A percentile compares a stretch with the other conserved stretches of the same genome.
Conservation (phyloP, 2,113 vertebrate genomes). For the Nannospalax galili region DNA sequence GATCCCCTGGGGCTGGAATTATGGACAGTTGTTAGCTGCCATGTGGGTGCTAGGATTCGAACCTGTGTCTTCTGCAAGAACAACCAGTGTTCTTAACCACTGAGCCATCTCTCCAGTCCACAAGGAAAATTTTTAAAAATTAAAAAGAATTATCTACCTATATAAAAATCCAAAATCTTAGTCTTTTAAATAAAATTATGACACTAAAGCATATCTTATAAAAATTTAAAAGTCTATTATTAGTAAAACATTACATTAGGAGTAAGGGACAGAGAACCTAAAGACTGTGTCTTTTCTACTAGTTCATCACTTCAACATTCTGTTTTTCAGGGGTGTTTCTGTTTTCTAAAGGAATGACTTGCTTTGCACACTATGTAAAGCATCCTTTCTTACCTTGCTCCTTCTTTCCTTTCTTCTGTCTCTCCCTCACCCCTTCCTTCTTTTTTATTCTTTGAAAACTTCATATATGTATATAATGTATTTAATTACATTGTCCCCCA, state of each 20-base stretch:
- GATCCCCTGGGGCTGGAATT: no score
- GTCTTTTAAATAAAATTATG: constrained; percentile 28
- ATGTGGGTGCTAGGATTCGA: no score
- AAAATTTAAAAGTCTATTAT: neutral
- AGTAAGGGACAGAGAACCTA: neutral
- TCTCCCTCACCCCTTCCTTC: neutral
- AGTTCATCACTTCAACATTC: no score
- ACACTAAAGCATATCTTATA: neutral
- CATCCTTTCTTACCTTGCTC: neutral
- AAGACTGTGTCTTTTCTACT: neutral
- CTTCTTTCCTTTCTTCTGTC: neutral
- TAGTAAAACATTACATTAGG: neutral
- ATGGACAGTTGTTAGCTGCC: no score
- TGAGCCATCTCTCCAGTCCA: no score
- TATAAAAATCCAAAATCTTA: neutral
- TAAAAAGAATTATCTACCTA: neutral
- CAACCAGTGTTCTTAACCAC: no score
- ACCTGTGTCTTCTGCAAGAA: no score
- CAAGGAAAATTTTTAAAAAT: no score
- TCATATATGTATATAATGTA: neutral
- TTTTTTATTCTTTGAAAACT: neutral
- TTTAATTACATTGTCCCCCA: no score
- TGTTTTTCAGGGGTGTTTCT: neutral
- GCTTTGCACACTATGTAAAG: neutral
- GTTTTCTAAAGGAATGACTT: neutral